Conservation (phyloP, 2,888 invertebrate species). For the Taphrorychus bicolor region DNA sequence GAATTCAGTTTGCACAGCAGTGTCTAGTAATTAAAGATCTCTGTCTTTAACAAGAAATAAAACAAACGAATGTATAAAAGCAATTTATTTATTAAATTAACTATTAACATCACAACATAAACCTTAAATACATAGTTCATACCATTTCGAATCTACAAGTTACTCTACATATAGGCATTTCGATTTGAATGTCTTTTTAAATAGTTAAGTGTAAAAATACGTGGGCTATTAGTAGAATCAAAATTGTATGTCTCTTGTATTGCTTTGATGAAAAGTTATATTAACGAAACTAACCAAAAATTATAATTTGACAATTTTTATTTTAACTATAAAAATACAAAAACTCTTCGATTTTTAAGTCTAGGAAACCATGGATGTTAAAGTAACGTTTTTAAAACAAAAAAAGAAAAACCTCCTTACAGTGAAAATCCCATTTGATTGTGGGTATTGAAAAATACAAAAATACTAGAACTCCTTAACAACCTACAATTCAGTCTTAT, state of each 20-base stretch:
- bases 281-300: background rate
- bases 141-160: conserved; percentile 17
- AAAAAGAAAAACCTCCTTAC: too few relatives aligned
- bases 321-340: background rate
- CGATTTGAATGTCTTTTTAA: too few relatives aligned
- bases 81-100: background rate
- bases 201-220: too few relatives aligned
- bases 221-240: too few relatives aligned
- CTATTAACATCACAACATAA: conserved; percentile 8
- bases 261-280: background rate
- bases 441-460: conserved; percentile 27
- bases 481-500: conserved; percentile 68
- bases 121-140: conserved; percentile 12
- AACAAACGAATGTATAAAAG: background rate
- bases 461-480: conserved; percentile 30
- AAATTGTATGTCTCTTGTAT: too few relatives aligned
- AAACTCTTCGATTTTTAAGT: background rate
- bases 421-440: conserved; percentile 6
- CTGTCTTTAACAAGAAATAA: background rate
- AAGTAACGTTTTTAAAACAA: too few relatives aligned
- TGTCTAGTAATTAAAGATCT: too few relatives aligned
- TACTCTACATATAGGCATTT: background rate
- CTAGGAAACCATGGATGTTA: too few relatives aligned
- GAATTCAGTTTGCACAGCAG: too few relatives aligned
- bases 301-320: background rate